A percentile compares a stretch with the other conserved stretches of the same genome.
Conservation (phyloP, 2,113 vertebrate species). For the Origma solitaria region DNA sequence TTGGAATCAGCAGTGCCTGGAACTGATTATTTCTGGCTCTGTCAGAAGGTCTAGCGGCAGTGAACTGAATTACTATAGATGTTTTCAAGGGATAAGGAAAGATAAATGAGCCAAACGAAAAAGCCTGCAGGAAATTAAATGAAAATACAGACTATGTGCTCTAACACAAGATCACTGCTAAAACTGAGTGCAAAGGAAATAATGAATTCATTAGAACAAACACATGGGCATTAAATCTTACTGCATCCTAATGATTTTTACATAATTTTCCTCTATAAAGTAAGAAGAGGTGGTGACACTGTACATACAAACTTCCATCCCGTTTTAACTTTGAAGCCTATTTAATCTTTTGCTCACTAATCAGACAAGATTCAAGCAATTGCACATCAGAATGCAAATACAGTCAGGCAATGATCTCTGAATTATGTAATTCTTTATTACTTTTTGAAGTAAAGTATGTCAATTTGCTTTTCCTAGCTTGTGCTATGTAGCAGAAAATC, state of each 20-base stretch:
- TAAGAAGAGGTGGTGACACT: background rate
- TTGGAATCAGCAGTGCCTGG: background rate
- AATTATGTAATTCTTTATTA: background rate
- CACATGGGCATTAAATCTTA: background rate
- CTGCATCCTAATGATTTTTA: background rate
- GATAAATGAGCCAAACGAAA: conserved; percentile 57
- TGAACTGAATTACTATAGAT: conserved; percentile 38
- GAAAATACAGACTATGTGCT: conserved; percentile 51
- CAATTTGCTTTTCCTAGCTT: background rate
- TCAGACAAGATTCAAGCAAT: background rate
- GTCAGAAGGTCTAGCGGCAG: background rate
- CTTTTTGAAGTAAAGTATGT: background rate
- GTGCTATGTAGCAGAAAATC: background rate
- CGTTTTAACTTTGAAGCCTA: background rate
- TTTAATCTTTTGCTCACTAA: background rate
- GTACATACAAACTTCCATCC: background rate
- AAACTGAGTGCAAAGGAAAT: conserved; percentile 1
- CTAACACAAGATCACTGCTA: background rate
- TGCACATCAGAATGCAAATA: background rate
- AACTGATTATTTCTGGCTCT: conserved; percentile 6
- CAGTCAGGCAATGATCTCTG: background rate
- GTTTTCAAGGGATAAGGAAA: conserved; percentile 61
- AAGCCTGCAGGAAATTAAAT: conserved; percentile 67
- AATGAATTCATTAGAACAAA: background rate
- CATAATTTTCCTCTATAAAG: background rate